Evolutionary conservation across 1,140 invertebrate species (phyloP).

Genomic region (Meloidogyne floridensis): DNA sequence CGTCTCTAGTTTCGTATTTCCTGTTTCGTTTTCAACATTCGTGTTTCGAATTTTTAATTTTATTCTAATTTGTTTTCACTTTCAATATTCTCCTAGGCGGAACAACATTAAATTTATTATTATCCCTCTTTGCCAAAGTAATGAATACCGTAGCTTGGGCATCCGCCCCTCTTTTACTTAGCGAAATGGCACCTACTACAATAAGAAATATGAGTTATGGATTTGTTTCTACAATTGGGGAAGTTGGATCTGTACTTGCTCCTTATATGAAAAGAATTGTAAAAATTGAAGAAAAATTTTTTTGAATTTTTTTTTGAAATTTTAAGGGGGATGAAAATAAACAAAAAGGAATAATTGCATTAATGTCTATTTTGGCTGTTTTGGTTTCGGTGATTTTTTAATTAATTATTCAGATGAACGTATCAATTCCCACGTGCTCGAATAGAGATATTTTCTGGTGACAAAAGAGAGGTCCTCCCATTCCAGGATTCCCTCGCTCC

Average conservation of each 20-base stretch:
- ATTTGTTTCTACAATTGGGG: slow-evolving; percentile 44
- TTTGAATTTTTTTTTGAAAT: not conserved
- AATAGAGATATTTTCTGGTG: too few relatives aligned
- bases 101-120: slow-evolving; percentile 36
- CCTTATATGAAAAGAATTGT: slow-evolving; percentile 51
- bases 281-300: not conserved
- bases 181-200: slow-evolving; percentile 55
- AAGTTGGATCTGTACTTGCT: slow-evolving; percentile 52
- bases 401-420: not conserved
- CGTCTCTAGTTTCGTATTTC: too few relatives aligned
- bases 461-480: too few relatives aligned
- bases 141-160: slow-evolving; percentile 51
- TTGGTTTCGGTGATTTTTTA: slow-evolving; percentile 28
- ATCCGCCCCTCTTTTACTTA: slow-evolving; percentile 46
- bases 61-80: not conserved
- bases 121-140: slow-evolving; percentile 51
- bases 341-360: slow-evolving; percentile 42
- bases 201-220: slow-evolving; percentile 44
- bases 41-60: not conserved
- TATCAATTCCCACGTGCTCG: too few relatives aligned
- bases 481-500: too few relatives aligned
- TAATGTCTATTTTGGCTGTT: slow-evolving; percentile 50
- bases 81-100: slow-evolving; percentile 33
- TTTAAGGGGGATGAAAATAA: slow-evolving; percentile 28
- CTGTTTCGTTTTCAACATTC: too few relatives aligned